phyloP scores from a whole-genome alignment of 37 sponge, comb jelly and placozoan species.

The Beroe ovata region DNA sequence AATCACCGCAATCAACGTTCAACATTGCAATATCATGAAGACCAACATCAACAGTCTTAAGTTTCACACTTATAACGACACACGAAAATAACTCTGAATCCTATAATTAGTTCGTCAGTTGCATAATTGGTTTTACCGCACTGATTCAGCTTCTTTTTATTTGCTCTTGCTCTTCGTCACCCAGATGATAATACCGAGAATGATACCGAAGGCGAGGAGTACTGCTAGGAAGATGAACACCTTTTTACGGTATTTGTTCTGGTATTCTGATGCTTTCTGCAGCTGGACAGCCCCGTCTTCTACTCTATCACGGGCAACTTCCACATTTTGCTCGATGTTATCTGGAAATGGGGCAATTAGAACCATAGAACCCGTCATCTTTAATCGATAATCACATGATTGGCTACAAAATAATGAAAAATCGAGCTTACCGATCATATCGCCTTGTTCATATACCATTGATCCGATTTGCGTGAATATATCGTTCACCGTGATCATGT shows the following conservation, averaged over 20 bases:
- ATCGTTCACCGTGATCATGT: constrained; percentile 83
- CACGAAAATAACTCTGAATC: too few relatives aligned
- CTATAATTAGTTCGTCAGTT: too few relatives aligned
- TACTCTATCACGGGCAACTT: constrained; percentile 25
- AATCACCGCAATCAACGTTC: too few relatives aligned
- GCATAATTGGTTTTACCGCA: too few relatives aligned
- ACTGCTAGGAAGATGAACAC: constrained; percentile 29
- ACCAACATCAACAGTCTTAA: too few relatives aligned
- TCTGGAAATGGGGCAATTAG: constrained; percentile 36
- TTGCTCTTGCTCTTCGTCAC: constrained; percentile 3
- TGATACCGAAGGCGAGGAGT: not conserved
- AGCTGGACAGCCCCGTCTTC: constrained; percentile 23
- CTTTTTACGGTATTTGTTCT: constrained; percentile 49
- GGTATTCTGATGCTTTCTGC: constrained; percentile 50
- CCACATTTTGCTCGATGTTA: constrained; percentile 53
- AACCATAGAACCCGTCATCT: too few relatives aligned
- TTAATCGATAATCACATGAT: too few relatives aligned
- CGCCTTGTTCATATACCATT: constrained; percentile 91
- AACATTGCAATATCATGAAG: too few relatives aligned
- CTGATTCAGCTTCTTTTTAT: too few relatives aligned
- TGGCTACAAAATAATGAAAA: too few relatives aligned
- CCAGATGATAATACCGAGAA: constrained; percentile 22
- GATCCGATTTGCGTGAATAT: constrained; percentile 84
- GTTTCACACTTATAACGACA: too few relatives aligned
- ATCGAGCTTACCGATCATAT: constrained; percentile 77